Conservation (phyloP, 2,888 invertebrate species). For the Phrixothrix hirtus region DNA sequence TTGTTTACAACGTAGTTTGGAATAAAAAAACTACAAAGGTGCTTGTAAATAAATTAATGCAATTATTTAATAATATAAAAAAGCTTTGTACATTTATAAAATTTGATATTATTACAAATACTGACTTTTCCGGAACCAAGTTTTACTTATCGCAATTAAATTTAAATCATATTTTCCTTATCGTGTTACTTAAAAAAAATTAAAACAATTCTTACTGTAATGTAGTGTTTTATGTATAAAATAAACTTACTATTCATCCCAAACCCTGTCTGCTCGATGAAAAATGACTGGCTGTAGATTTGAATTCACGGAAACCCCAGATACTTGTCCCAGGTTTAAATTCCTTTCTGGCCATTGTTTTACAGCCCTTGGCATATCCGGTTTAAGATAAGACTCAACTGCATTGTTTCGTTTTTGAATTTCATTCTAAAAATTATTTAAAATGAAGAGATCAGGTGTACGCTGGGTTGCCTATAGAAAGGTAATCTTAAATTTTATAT, state of each 20-base stretch:
- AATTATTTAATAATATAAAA: no score
- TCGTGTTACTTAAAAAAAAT: no score
- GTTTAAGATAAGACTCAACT: slow-evolving; percentile 56
- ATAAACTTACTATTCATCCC: slow-evolving; percentile 70
- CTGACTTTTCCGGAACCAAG: no score
- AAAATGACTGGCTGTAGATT: slow-evolving; percentile 81
- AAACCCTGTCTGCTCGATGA: slow-evolving; percentile 78
- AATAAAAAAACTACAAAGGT: no score
- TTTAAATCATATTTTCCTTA: not conserved
- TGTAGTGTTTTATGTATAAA: not conserved
- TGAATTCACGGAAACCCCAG: slow-evolving; percentile 81
- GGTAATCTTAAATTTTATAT: not conserved
- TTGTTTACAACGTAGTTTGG: no score
- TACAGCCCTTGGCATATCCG: slow-evolving; percentile 69
- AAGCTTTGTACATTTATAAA: no score
- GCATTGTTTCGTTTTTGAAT: slow-evolving; percentile 14
- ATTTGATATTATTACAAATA: no score
- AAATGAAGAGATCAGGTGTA: no score
- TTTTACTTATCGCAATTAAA: slow-evolving; percentile 1
- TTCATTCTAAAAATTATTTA: slow-evolving; percentile 15
- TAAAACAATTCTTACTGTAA: not conserved
- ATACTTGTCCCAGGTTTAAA: slow-evolving; percentile 78
- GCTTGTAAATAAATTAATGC: no score
- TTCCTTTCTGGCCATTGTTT: slow-evolving; percentile 63
- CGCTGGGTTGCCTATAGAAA: not conserved